A percentile compares a stretch with the other conserved stretches of the same genome.
Evolutionary conservation across 2,113 vertebrate genomes (phyloP).

Genomic region (Macheiramphus alcinus): DNA sequence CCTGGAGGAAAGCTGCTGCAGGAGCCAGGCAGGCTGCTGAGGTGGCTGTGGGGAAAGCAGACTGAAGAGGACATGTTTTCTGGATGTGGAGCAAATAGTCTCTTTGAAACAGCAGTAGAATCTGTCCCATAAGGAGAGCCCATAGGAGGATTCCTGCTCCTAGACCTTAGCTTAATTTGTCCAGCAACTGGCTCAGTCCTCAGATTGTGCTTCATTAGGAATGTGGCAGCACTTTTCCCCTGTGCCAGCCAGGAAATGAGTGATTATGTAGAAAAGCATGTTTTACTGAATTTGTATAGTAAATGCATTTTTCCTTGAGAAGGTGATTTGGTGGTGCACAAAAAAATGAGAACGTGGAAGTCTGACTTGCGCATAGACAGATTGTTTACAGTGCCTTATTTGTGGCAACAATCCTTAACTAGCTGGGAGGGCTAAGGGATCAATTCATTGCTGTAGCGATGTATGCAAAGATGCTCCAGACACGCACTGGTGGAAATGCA

Average conservation of each 20-base stretch:
- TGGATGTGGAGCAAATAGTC: background rate
- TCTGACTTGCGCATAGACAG: background rate
- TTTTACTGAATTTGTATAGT: background rate
- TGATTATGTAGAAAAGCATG: background rate
- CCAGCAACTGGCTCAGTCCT: background rate
- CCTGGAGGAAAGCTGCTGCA: background rate
- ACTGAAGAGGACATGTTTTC: background rate
- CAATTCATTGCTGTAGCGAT: accelerated
- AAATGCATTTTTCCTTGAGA: background rate
- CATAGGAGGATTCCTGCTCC: background rate
- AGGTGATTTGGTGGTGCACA: background rate
- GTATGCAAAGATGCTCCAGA: background rate
- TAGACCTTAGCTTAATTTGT: background rate
- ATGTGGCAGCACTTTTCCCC: background rate
- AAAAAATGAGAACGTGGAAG: accelerated
- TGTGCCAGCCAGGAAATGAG: background rate
- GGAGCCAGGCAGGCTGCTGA: background rate
- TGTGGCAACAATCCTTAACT: background rate
- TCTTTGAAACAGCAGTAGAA: background rate
- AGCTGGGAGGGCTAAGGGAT: background rate
- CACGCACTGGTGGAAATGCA: background rate
- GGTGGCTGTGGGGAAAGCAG: background rate
- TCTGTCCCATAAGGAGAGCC: background rate
- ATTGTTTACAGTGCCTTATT: background rate
- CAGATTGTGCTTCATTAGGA: accelerated